Conservation (phyloP, 2,888 invertebrate species). For the Agriopis aurantiaria region DNA sequence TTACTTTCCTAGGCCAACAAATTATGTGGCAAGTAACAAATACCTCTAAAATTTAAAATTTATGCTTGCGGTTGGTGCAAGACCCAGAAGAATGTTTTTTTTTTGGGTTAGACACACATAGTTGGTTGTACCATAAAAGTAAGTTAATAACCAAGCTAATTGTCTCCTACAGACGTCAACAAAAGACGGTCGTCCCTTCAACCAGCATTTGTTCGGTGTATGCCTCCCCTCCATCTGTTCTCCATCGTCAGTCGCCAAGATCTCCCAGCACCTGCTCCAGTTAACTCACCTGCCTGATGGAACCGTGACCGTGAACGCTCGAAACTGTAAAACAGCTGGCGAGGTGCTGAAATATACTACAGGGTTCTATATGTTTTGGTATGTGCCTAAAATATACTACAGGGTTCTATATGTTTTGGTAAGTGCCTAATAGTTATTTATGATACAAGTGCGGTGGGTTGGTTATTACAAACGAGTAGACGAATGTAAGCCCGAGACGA, state of each 20-base stretch:
- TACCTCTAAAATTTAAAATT: too few species aligned
- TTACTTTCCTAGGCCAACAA: too few species aligned
- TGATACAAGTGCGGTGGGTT: too few species aligned
- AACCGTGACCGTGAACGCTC: slow-evolving; percentile 42
- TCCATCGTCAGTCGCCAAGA: slow-evolving; percentile 48
- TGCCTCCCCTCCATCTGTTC: slow-evolving; percentile 57
- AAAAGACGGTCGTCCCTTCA: slow-evolving; percentile 45
- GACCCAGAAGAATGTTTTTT: too few species aligned
- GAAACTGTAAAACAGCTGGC: slow-evolving; percentile 47
- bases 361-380: slow-evolving; percentile 51
- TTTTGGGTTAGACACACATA: too few species aligned
- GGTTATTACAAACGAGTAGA: too few species aligned
- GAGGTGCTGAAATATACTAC: slow-evolving; percentile 26
- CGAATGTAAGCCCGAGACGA: too few species aligned
- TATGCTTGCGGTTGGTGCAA: too few species aligned
- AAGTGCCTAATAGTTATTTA: slow-evolving; percentile 27
- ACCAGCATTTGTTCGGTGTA: slow-evolving; percentile 53
- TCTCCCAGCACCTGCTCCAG: slow-evolving; percentile 49
- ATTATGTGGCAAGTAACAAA: too few species aligned
- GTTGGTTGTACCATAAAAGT: neutral
- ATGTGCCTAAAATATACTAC: slow-evolving; percentile 36
- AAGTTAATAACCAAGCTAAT: neutral
- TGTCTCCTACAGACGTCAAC: slow-evolving; percentile 46
- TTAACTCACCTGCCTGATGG: slow-evolving; percentile 49
- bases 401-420: slow-evolving; percentile 51